These are phyloP conservation scores for Streptopelia turtur DNA, from an alignment of 2,797 vertebrate genomes.

Conservation along the genomic window DNA sequence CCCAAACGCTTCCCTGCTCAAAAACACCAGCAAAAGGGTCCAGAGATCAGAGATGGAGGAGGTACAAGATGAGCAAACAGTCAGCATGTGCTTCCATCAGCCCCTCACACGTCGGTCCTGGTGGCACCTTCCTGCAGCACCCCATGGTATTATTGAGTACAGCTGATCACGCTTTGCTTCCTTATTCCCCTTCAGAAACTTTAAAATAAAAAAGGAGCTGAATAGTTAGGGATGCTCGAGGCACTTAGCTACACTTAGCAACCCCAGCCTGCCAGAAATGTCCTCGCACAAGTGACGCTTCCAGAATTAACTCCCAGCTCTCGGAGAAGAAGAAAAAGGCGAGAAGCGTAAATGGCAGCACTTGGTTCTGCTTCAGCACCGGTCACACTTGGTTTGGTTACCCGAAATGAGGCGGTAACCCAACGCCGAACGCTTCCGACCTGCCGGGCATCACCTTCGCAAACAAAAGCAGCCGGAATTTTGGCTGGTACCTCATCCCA, in stretches of 20 bases:
- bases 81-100: neutral
- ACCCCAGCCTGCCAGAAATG: conserved; percentile 52
- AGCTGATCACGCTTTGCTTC: neutral
- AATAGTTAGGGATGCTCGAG: conserved; percentile 48
- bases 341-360: neutral
- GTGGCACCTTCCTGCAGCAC: conserved; percentile 13
- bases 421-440: neutral
- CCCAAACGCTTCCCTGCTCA: neutral
- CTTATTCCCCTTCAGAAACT: conserved; percentile 40
- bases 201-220: neutral
- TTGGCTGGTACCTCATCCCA: too few species aligned
- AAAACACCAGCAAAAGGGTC: neutral
- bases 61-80: neutral
- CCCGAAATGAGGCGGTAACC: neutral
- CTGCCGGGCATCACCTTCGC: neutral
- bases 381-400: neutral
- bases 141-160: neutral
- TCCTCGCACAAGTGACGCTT: conserved; percentile 35
- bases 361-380: neutral
- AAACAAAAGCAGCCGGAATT: neutral
- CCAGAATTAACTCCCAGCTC: conserved; percentile 63
- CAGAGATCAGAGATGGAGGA: neutral
- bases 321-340: neutral
- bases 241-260: conserved; percentile 72
- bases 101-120: neutral